Base-by-base conservation (phyloP, 2,113 vertebrate species). In the Chitala chitala region DNA sequence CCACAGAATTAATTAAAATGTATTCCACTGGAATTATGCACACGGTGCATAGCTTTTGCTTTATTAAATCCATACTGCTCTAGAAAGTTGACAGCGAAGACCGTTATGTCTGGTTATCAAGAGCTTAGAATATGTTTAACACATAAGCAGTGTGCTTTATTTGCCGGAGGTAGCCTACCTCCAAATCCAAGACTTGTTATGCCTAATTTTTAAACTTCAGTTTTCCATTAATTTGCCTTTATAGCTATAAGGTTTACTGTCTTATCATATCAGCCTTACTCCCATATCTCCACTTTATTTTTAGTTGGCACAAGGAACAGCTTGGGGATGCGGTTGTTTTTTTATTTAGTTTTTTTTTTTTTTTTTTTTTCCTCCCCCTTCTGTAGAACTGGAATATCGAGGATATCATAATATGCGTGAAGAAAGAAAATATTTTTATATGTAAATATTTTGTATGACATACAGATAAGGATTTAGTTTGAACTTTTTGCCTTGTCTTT, bases 381-480 rank as follows among this genome's bases (percentile, higher is more conserved):
- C 50, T 36, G 58, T 50, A 72, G 8, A 78, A 78, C 46, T 74
- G 71, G 61, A 76, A 71, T 66, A 76, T 65, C 58, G 54, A 29
- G 24, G 69, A 68, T 63, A 73, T 61, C 55, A 17, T 26, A 65
- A 22, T 54, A 36, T 63, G 46, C 33, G n/a, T 61, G 22, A 38
- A 50, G 17, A 22, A 69, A 48, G 26, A 64, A 40, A 61, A n/a
- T 74, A 73, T 73, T 73, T 63, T 76, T 73, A 58, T 59, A 58
- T 78, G 48, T 75, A 71, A 78, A 77, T 73, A 61, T 74, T 63
- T 78, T 78, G 38, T 75, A 70, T 75, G 72, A 54, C 48, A 63
- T 56, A 46, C 64, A 50, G 74, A 58, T 59, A 71, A 51, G 9
- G 22, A 51, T 69, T 56, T 69, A 29, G 46, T 54, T 48, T 40